Evolutionary conservation across 2,888 invertebrate species (phyloP).

Genomic region (Leucozona laternaria): DNA sequence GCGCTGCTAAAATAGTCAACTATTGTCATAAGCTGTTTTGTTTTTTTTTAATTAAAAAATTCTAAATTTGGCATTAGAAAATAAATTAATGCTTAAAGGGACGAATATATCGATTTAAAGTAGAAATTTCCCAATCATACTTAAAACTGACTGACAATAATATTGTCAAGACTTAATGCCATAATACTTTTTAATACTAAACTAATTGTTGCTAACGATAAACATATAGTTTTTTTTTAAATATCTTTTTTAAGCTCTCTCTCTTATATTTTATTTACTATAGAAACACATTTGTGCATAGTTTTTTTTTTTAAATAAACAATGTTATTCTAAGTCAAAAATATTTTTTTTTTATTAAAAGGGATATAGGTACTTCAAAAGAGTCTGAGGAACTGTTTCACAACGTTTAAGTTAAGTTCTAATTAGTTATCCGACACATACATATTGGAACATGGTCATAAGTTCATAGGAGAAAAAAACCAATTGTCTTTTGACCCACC

Average conservation of each 20-base stretch:
- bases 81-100: neutral
- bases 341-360: neutral
- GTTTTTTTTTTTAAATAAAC: neutral
- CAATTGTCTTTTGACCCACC: too few relatives aligned
- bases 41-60: neutral
- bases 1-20: neutral
- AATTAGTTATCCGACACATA: too few relatives aligned
- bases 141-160: neutral
- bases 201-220: conserved; percentile 1
- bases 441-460: too few relatives aligned
- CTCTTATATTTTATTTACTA: neutral
- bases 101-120: neutral
- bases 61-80: neutral
- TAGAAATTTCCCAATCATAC: neutral
- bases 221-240: neutral
- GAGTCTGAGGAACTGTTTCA: too few relatives aligned
- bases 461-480: too few relatives aligned
- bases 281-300: neutral
- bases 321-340: neutral
- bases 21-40: neutral
- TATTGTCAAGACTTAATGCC: conserved; percentile 7
- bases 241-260: neutral
- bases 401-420: too few relatives aligned
- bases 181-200: conserved; percentile 10
- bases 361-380: too few relatives aligned